These are phyloP conservation scores for Aleiodes alternator DNA, from an alignment of 2,888 invertebrate species.

Conservation along the genomic window DNA sequence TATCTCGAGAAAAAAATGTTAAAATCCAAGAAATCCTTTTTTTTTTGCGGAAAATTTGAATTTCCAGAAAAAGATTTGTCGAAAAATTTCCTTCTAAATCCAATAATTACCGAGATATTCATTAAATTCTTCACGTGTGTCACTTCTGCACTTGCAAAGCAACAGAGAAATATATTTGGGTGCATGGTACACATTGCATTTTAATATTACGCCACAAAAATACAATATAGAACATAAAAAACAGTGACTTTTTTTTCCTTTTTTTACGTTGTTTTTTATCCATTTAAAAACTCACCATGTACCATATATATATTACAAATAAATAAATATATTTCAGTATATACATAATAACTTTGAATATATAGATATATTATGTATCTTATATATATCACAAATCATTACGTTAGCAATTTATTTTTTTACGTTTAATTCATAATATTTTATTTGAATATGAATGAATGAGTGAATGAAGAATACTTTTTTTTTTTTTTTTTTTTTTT, in stretches of 20 bases:
- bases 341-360: constrained; percentile 53
- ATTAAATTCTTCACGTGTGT: too few species aligned
- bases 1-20: too few species aligned
- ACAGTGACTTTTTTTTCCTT: neutral
- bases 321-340: constrained; percentile 60
- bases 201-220: constrained; percentile 9
- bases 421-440: constrained; percentile 35
- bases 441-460: constrained; percentile 18
- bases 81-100: neutral
- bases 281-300: constrained; percentile 49
- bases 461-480: neutral
- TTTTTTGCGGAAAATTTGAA: too few species aligned
- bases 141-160: too few species aligned
- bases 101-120: neutral
- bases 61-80: too few species aligned
- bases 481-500: constrained; percentile 6
- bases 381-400: constrained; percentile 65
- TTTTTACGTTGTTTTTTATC: neutral
- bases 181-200: neutral
- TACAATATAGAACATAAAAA: constrained; percentile 12
- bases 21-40: too few species aligned
- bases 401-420: constrained; percentile 60
- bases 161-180: neutral
- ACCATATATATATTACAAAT: constrained; percentile 53
- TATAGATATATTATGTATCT: constrained; percentile 59